These are phyloP conservation scores for Perca fluviatilis DNA, from an alignment of 2,113 vertebrate genomes.

Conservation along the genomic window DNA sequence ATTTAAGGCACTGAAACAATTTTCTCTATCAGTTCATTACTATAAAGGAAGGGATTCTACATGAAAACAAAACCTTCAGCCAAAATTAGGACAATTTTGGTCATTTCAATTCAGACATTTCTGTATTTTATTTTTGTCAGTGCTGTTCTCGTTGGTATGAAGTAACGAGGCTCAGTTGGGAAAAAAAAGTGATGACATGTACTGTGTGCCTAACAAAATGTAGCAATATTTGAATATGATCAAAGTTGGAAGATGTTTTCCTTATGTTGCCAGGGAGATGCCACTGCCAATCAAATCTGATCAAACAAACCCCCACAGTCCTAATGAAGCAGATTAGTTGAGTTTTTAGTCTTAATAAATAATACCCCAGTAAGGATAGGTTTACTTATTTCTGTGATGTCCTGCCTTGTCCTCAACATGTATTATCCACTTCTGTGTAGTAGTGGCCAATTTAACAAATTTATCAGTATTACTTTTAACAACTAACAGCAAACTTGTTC, in stretches of 20 bases:
- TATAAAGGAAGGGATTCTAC: not conserved
- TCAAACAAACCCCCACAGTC: not conserved
- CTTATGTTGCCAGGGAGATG: not conserved
- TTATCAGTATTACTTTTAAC: conserved; percentile 1
- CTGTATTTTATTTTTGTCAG: not conserved
- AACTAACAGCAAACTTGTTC: conserved; percentile 1
- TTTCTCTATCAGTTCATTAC: not conserved
- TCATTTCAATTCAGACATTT: not conserved
- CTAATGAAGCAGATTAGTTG: not conserved
- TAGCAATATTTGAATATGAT: not conserved
- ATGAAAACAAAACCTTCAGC: not conserved
- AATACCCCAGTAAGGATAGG: not conserved
- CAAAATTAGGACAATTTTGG: not conserved
- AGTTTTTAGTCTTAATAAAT: not conserved
- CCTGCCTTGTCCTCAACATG: too few species aligned
- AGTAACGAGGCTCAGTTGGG: too few species aligned
- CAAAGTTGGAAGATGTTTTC: not conserved
- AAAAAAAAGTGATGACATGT: not conserved
- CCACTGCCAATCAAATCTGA: not conserved
- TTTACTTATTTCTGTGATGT: not conserved
- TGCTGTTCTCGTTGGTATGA: not conserved
- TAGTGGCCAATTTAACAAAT: not conserved
- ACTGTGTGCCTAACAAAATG: not conserved
- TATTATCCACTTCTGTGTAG: not conserved
- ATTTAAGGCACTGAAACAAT: not conserved